Percentiles rank a stretch among this genome's conserved stretches.
phyloP scores from a whole-genome alignment of 2,888 invertebrate genomes.

The Melolontha melolontha region DNA sequence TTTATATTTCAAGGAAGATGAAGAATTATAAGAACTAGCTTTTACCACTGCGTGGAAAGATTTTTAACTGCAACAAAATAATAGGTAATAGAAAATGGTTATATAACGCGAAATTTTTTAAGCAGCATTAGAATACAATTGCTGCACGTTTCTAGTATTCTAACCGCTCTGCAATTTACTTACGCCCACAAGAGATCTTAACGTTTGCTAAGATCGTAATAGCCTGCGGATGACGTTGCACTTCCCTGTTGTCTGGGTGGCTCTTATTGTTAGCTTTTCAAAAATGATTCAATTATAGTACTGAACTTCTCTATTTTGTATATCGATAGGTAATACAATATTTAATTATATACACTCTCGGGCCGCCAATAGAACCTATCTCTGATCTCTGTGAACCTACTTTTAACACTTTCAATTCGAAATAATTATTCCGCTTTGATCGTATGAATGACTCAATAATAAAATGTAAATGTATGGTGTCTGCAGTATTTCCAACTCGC shows the following conservation, averaged over 20 bases:
- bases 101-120: constrained; percentile 41
- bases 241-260: constrained; percentile 45
- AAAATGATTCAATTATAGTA: constrained; percentile 52
- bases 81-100: constrained; percentile 38
- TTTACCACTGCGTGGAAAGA: constrained; percentile 1
- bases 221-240: constrained; percentile 46
- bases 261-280: constrained; percentile 46
- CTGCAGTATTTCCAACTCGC: no score
- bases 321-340: constrained; percentile 39
- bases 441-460: no score
- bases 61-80: constrained; percentile 20
- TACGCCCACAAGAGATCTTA: constrained; percentile 45
- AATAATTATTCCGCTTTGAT: constrained; percentile 16
- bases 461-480: no score
- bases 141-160: constrained; percentile 47
- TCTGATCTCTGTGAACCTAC: constrained; percentile 11
- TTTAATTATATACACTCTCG: constrained; percentile 44
- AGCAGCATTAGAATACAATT: constrained; percentile 46
- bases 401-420: constrained; percentile 37
- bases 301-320: constrained; percentile 45
- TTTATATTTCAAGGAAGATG: not conserved
- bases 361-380: constrained; percentile 23
- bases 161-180: constrained; percentile 48
- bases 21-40: not conserved
- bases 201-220: constrained; percentile 42